A percentile compares a stretch with the other conserved stretches of the same genome.
phyloP scores from a whole-genome alignment of 2,113 vertebrate species.

The Struthidea cinerea region DNA sequence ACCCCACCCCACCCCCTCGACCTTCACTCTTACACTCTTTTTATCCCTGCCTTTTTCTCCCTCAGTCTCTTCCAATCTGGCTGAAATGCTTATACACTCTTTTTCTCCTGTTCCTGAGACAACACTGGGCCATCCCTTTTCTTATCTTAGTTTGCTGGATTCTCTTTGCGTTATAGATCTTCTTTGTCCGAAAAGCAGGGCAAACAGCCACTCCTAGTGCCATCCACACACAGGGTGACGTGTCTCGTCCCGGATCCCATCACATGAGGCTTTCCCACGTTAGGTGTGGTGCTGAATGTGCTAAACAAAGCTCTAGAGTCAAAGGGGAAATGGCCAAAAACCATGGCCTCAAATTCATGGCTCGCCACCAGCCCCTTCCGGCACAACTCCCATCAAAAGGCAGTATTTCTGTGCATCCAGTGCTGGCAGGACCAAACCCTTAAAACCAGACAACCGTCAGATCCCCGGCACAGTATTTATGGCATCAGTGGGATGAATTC shows the following conservation, averaged over 20 bases:
- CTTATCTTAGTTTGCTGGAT: not conserved
- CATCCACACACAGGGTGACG: not conserved
- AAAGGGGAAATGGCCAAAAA: not conserved
- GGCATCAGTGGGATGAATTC: not conserved
- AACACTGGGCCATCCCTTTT: not conserved
- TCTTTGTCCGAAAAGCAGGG: not conserved
- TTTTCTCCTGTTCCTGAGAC: not conserved
- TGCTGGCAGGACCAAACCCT: not conserved
- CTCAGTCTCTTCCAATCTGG: not conserved
- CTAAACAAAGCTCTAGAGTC: not conserved
- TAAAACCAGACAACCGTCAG: not conserved
- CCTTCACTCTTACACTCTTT: not conserved
- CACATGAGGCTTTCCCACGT: not conserved
- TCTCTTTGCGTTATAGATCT: not conserved
- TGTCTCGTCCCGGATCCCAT: not conserved
- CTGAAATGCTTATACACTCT: not conserved
- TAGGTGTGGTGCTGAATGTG: not conserved
- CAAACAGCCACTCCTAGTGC: not conserved
- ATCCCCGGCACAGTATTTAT: not conserved
- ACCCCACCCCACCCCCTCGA: not conserved
- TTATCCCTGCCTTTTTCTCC: not conserved
- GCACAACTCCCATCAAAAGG: not conserved
- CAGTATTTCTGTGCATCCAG: not conserved
- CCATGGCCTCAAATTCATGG: not conserved
- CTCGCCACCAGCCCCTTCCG: not conserved